A percentile compares a stretch with the other conserved stretches of the same genome.
Evolutionary conservation across 2,797 vertebrate genomes (phyloP).

Genomic region (Syngnathus acus): DNA sequence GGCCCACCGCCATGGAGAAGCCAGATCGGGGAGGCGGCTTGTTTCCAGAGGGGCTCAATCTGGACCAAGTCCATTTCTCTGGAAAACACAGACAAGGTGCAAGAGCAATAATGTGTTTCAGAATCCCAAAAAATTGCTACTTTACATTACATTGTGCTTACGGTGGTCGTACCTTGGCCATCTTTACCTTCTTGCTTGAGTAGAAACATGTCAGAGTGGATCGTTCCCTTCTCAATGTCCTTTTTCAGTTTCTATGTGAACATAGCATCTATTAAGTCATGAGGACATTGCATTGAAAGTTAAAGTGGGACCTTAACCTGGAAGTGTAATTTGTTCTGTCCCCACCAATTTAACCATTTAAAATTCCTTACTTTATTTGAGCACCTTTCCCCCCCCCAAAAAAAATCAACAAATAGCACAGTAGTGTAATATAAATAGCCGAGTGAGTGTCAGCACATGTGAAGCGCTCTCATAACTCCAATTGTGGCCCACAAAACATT

Average conservation of each 20-base stretch:
- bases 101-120: not conserved
- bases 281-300: not conserved
- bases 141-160: not conserved
- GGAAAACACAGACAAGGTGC: conserved; percentile 2
- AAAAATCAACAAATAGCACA: no score
- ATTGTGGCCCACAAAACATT: not conserved
- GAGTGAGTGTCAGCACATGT: no score
- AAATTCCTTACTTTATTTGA: not conserved
- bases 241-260: conserved; percentile 82
- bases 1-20: conserved; percentile 74
- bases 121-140: not conserved
- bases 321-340: not conserved
- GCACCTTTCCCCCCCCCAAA: no score
- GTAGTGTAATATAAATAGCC: no score
- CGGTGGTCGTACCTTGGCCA: conserved; percentile 57
- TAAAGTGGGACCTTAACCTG: not conserved
- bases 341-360: not conserved
- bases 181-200: conserved; percentile 76
- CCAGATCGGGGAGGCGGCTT: conserved; percentile 85
- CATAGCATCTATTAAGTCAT: not conserved
- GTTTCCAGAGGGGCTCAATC: conserved; percentile 78
- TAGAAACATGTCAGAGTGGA: conserved; percentile 90
- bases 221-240: conserved; percentile 89
- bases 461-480: no score
- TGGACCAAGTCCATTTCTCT: conserved; percentile 86